These are phyloP conservation scores for Octopus sinensis DNA, from an alignment of 1,140 invertebrate genomes.

Conservation along the genomic window DNA sequence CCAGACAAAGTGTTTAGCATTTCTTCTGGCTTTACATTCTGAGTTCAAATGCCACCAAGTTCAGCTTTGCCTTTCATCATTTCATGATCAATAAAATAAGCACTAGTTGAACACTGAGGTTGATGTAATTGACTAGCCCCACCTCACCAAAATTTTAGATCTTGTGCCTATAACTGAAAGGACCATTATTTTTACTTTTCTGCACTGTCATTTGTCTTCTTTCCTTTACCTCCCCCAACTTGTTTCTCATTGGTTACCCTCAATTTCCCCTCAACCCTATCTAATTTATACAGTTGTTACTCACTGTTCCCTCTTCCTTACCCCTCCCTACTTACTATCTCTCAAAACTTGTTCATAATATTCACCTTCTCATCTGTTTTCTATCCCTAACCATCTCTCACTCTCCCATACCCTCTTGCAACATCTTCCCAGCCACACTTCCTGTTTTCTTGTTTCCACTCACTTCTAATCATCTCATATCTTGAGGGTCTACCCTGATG, in stretches of 20 bases:
- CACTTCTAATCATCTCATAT: neutral
- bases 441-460: neutral
- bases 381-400: neutral
- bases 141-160: too few relatives aligned
- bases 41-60: too few relatives aligned
- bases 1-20: too few relatives aligned
- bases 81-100: neutral
- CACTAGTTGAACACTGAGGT: too few relatives aligned
- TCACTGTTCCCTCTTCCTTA: neutral
- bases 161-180: too few relatives aligned
- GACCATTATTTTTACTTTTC: neutral
- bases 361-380: neutral
- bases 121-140: too few relatives aligned
- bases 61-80: neutral
- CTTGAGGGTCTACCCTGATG: neutral
- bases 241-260: neutral
- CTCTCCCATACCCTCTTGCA: neutral
- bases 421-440: neutral
- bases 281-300: neutral
- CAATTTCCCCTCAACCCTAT: neutral
- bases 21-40: too few relatives aligned
- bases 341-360: neutral
- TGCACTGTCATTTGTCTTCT: neutral
- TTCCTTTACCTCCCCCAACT: neutral
- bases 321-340: neutral